Evolutionary conservation across 1,140 invertebrate species (phyloP), one percentile per base, ranked within the genome.

Genomic region (Drosophila eugracilis): DNA sequence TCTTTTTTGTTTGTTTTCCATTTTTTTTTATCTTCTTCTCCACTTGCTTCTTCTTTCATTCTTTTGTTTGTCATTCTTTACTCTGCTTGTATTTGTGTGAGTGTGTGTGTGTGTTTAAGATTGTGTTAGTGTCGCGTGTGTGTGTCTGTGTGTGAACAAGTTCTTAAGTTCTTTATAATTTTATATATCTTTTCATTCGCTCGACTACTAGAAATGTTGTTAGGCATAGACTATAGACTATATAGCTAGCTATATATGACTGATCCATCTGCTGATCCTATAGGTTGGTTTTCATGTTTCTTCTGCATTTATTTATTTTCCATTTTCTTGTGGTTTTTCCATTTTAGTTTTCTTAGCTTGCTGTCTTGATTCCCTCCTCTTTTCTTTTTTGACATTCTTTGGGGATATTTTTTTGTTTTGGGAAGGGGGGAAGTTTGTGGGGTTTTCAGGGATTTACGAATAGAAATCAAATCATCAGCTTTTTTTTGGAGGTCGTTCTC

Each of bases 151-250:
- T 32, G 15, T 41, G 44, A 41, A 66, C 63, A 50, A 67, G 45
- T 39, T 58, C 37, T 47, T 66, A 2, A 19, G 92, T 93, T 94
- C 92, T 94, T 92, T 93, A 94, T 94, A 94, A 50, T 41, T 39
- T n/a, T n/a, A n/a, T 44, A 57, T 60, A 41, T 63, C 42, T 26
- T 36, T 47, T 36, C 30, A 7, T 12, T 53, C 62, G 60, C 57
- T 62, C 39, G 54, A 45, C 63, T 53, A 47, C 41, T 71, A 58
- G 59, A 69, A 69, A 71, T 76, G 62, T 76, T 79, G 49, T 75
- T 72, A 63, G 70, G 45, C 62, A 62, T 62, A 60, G 47, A 60
- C 55, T 65, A 63, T 50, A 37, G 44, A 47, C 44, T 81, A 79
- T 72, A 77, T 77, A 86, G 73, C 65, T 80, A 78, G 67, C 77